phyloP scores from a whole-genome alignment of 1,140 invertebrate genomes.

The Ceratoteleas bidentatus region DNA sequence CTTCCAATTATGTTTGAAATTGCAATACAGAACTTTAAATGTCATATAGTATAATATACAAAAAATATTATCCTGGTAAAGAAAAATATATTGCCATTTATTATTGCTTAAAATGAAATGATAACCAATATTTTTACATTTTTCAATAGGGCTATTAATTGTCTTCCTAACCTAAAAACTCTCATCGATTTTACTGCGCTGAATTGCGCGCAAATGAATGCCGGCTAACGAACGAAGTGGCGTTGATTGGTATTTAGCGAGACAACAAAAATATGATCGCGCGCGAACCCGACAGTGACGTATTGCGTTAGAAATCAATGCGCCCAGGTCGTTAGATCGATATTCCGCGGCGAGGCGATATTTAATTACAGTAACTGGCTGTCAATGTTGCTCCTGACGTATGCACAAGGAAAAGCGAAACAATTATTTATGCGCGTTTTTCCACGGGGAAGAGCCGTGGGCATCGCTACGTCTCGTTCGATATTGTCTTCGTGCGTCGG shows the following conservation, averaged over 20 bases:
- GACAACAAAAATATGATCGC: slow-evolving; percentile 41
- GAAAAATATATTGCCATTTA: no score
- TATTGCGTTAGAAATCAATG: slow-evolving; percentile 59
- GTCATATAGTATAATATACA: no score
- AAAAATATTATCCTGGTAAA: no score
- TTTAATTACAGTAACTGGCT: slow-evolving; percentile 61
- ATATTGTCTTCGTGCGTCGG: no score
- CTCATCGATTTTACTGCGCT: slow-evolving; percentile 30
- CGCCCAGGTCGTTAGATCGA: slow-evolving; percentile 52
- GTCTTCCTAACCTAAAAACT: no score
- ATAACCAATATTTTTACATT: no score
- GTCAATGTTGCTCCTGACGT: slow-evolving; percentile 50
- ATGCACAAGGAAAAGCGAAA: slow-evolving; percentile 49
- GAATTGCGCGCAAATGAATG: slow-evolving; percentile 27
- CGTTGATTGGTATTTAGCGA: slow-evolving; percentile 57
- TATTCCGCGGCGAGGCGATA: slow-evolving; percentile 54
- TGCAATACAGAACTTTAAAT: no score
- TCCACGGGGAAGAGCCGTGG: no score
- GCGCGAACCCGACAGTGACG: slow-evolving; percentile 56
- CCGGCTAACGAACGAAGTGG: slow-evolving; percentile 29
- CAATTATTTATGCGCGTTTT: slow-evolving; percentile 43
- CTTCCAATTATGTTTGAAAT: no score
- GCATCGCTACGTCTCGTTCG: no score
- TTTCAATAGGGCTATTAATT: no score
- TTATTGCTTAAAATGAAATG: no score